Evolutionary conservation across 2,797 vertebrate species (phyloP), one percentile per base, ranked within the genome.

Genomic region (Aythya fuligula): DNA sequence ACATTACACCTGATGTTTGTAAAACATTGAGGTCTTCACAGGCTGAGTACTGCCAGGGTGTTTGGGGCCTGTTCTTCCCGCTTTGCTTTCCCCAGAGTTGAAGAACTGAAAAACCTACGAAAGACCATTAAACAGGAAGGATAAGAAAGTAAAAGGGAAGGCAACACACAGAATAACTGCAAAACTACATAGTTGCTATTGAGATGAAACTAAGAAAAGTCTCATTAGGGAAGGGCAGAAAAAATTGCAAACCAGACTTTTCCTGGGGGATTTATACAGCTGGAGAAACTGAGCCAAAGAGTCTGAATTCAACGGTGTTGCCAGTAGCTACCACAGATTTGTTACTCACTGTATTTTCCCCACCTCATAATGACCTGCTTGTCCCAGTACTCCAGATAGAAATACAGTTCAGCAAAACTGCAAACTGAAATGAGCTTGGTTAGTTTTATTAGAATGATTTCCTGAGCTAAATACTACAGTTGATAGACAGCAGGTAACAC

Each of bases 211-310:
- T 64, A 25, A n/a, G 34, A 75, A 64, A 62, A 2, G 8, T 41
- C 34, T 93, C 49, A 62, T 0, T 41, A 28, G 24, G 13, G 19
- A 85, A 94, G 25, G 43, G 65, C 22, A 85, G 72, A 80, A 94
- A 87, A 83, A 38, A 24, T 7, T 85, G 18, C 34, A 88, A 77
- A n/a, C 20, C 25, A 45, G 45, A 54, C 25, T 61, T 88, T 58
- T 65, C 73, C 82, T 69, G 27, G 8, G 66, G 38, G 25, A 61
- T 60, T 89, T 61, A 61, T 38, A 30, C 13, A 70, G n/a, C 38
- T 81, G 41, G n/a, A 82, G 77, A 90, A 90, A 76, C 30, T 21
- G 56, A 89, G 90, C 56, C 77, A 87, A 92, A 53, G 20, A 83
- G 38, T 56, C 43, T 93, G 54, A 91, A 89, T 87, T 80, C 82